Evolutionary conservation across 2,888 invertebrate species (phyloP).

Genomic region (Plebejus argus): DNA sequence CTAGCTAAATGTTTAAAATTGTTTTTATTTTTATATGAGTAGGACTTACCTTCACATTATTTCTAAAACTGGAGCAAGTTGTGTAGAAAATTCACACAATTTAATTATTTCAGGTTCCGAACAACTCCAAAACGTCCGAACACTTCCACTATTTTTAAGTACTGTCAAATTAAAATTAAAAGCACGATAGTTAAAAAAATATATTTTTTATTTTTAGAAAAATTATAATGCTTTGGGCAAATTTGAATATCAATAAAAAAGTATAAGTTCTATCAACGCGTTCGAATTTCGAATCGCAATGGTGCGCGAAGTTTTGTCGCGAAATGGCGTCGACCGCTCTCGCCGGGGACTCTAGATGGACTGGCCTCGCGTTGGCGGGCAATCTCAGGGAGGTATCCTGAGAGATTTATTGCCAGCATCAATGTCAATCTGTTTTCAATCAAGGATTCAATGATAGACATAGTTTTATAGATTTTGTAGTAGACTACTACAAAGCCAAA

Average conservation of each 20-base stretch:
- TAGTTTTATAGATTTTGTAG: neutral
- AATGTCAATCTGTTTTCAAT: neutral
- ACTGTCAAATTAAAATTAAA: neutral
- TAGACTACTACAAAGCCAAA: no score
- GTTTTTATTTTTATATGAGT: neutral
- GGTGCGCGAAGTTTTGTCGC: slow-evolving; percentile 1
- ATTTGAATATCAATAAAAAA: neutral
- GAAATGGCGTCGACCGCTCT: slow-evolving; percentile 5
- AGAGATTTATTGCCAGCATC: neutral
- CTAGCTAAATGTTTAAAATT: neutral
- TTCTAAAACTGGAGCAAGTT: neutral
- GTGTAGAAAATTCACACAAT: neutral
- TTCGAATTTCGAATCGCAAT: slow-evolving; percentile 7
- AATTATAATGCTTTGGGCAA: neutral
- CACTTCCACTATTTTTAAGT: neutral
- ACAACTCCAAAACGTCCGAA: neutral
- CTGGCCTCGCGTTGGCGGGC: slow-evolving; percentile 12
- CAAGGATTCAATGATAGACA: neutral
- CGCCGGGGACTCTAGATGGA: neutral
- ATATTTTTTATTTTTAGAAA: neutral
- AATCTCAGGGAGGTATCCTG: slow-evolving; percentile 14
- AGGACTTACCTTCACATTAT: neutral
- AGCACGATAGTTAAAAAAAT: neutral
- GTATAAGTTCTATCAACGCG: neutral
- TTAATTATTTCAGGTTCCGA: neutral